A percentile compares a stretch with the other conserved stretches of the same genome.
phyloP scores from a whole-genome alignment of 1,140 invertebrate species.

The Carposina sasakii region DNA sequence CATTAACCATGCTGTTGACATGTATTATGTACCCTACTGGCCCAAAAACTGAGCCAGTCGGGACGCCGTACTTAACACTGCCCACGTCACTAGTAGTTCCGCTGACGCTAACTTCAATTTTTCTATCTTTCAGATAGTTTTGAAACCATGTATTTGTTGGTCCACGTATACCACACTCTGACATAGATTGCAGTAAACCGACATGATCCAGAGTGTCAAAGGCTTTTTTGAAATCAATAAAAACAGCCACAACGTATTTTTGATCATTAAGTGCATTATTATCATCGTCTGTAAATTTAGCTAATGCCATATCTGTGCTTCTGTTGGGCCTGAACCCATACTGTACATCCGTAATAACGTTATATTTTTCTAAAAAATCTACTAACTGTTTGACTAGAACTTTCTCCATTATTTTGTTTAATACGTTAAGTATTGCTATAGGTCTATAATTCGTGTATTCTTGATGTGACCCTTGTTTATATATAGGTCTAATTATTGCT shows the following conservation, averaged over 20 bases:
- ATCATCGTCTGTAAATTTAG: neutral
- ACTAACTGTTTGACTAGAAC: neutral
- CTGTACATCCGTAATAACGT: neutral
- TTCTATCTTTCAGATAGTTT: neutral
- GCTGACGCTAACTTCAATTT: neutral
- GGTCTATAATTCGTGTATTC: constrained; percentile 3
- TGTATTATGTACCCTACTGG: constrained; percentile 19
- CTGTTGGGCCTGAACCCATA: neutral
- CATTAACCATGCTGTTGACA: constrained; percentile 10
- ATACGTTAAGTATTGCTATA: neutral
- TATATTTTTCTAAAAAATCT: neutral
- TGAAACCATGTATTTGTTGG: neutral
- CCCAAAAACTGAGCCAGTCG: constrained; percentile 19
- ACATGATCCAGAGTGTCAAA: neutral
- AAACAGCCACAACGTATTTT: neutral
- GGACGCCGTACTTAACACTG: constrained; percentile 11
- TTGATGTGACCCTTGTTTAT: neutral
- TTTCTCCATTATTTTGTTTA: constrained; percentile 5
- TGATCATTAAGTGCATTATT: neutral
- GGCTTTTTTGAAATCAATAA: constrained; percentile 1
- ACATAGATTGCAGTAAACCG: neutral
- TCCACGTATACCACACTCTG: neutral
- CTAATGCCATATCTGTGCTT: neutral
- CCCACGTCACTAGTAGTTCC: constrained; percentile 4
- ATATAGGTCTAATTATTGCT: constrained; percentile 7